Evolutionary conservation across 2,113 vertebrate genomes (phyloP).

Genomic region (Laticauda colubrina): DNA sequence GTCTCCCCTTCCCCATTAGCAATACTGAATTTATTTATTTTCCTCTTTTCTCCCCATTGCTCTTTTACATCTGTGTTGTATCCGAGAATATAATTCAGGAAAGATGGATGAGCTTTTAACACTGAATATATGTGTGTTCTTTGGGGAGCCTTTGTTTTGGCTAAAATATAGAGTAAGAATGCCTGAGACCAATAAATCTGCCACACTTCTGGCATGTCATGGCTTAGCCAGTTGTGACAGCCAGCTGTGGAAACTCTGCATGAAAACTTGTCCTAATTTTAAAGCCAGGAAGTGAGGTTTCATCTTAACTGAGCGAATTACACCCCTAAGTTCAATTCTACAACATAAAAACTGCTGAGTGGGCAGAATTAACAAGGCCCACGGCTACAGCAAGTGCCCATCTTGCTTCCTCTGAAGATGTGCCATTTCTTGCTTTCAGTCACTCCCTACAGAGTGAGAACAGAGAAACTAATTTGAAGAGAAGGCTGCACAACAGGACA

Average conservation of each 20-base stretch:
- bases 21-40: not conserved
- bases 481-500: not conserved
- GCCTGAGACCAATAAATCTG: not conserved
- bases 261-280: not conserved
- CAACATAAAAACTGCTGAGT: not conserved
- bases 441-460: not conserved
- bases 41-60: not conserved
- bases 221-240: not conserved
- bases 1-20: not conserved
- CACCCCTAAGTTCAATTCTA: not conserved
- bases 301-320: not conserved
- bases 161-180: not conserved
- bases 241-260: conserved; percentile 6
- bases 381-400: not conserved
- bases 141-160: not conserved
- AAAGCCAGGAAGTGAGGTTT: not conserved
- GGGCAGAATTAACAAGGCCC: not conserved
- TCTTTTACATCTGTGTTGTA: not conserved
- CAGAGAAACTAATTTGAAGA: not conserved
- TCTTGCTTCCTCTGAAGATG: not conserved
- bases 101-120: not conserved
- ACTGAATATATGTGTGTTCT: not conserved
- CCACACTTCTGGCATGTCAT: not conserved
- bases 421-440: not conserved
- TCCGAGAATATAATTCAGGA: not conserved